Evolutionary conservation across 2,113 vertebrate species (phyloP).

Genomic region (Malaclemys terrapin): DNA sequence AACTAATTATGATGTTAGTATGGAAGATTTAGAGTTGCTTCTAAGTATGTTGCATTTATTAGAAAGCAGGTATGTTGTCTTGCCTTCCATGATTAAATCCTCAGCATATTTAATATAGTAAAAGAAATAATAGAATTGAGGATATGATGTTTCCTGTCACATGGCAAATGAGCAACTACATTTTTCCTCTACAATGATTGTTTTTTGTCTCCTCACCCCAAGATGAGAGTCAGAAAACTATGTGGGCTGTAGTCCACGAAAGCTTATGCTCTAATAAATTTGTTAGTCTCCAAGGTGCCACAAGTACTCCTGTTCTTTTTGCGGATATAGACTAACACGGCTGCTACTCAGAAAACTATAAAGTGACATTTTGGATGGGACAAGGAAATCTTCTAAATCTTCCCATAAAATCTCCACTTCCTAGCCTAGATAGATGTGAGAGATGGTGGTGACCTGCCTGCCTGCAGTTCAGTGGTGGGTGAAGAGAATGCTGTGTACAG

Average conservation of each 20-base stretch:
- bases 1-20: constrained; percentile 56
- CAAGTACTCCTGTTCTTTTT: no score
- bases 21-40: constrained; percentile 58
- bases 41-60: constrained; percentile 75
- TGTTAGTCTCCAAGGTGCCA: no score
- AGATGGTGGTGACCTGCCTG: background rate
- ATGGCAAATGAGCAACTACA: background rate
- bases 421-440: background rate
- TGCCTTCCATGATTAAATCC: constrained; percentile 64
- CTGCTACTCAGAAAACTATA: background rate
- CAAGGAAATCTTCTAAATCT: background rate
- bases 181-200: background rate
- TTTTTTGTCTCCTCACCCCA: constrained; percentile 19
- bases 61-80: constrained; percentile 72
- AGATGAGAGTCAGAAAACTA: constrained; percentile 7
- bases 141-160: constrained; percentile 47
- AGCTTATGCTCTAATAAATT: no score
- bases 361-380: background rate
- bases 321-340: no score
- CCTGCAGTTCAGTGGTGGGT: background rate
- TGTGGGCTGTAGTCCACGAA: background rate
- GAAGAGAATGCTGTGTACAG: background rate
- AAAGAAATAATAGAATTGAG: constrained; percentile 47
- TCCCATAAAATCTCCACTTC: background rate
- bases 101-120: constrained; percentile 70